Evolutionary conservation across 2,888 invertebrate species (phyloP).

Genomic region (Cheilosia scutellata): DNA sequence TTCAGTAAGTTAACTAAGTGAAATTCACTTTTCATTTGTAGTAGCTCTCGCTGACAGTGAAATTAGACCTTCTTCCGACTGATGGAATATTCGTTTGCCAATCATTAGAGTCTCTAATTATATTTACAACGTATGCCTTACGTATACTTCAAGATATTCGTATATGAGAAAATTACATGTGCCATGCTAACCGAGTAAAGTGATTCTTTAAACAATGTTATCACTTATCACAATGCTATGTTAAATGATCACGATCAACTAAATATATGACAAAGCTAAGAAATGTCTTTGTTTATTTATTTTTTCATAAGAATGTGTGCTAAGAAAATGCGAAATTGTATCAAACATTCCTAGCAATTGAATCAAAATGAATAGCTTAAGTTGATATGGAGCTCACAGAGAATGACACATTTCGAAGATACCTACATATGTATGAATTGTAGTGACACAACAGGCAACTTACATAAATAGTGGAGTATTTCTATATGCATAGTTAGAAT

Average conservation of each 20-base stretch:
- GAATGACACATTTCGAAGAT: slow-evolving; percentile 18
- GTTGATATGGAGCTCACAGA: not conserved
- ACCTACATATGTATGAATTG: not conserved
- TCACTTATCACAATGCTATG: slow-evolving; percentile 34
- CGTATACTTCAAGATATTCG: not conserved
- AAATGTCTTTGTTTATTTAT: slow-evolving; percentile 28
- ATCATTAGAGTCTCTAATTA: slow-evolving; percentile 59
- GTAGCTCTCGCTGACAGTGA: slow-evolving; percentile 10
- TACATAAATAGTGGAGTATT: not conserved
- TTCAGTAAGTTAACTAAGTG: slow-evolving; percentile 31
- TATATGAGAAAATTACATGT: slow-evolving; percentile 23
- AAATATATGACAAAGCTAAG: slow-evolving; percentile 2
- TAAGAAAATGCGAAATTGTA: slow-evolving; percentile 30
- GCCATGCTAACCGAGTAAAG: slow-evolving; percentile 45
- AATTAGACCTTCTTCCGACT: slow-evolving; percentile 35
- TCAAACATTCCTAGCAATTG: slow-evolving; percentile 1
- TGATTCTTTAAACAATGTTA: slow-evolving; percentile 39
- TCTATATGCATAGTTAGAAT: slow-evolving; percentile 24
- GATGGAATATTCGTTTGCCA: slow-evolving; percentile 43
- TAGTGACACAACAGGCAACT: slow-evolving; percentile 15
- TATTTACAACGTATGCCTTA: slow-evolving; percentile 43
- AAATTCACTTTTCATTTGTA: slow-evolving; percentile 23
- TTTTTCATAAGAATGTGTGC: slow-evolving; percentile 11
- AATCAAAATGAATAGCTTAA: not conserved
- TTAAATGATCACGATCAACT: slow-evolving; percentile 5